Percentiles rank a stretch among this genome's conserved stretches.
These are phyloP conservation scores for Ophioderma brevispina DNA, from an alignment of 35 echinoderm and acorn worm genomes.

Conservation along the genomic window DNA sequence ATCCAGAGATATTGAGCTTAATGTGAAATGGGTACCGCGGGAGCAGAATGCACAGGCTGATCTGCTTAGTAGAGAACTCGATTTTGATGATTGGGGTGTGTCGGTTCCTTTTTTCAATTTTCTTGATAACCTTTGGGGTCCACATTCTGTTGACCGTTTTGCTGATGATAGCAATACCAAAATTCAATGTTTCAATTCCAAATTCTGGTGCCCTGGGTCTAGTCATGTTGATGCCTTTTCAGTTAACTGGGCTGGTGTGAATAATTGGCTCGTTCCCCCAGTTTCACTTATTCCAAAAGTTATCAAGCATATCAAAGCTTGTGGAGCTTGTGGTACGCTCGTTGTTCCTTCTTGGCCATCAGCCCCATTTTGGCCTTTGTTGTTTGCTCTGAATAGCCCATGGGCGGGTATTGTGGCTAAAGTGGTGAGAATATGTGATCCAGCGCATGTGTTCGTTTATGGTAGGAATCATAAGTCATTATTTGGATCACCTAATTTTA, in stretches of 20 bases:
- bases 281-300: neutral
- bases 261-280: slow-evolving; percentile 48
- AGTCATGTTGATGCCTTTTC: slow-evolving; percentile 30
- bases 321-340: slow-evolving; percentile 6
- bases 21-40: slow-evolving; percentile 42
- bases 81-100: slow-evolving; percentile 44
- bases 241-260: slow-evolving; percentile 19
- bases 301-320: slow-evolving; percentile 4
- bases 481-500: neutral
- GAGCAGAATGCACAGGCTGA: slow-evolving; percentile 25
- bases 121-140: slow-evolving; percentile 45
- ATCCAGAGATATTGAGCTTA: slow-evolving; percentile 1
- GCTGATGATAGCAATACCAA: slow-evolving; percentile 31
- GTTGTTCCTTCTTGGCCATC: slow-evolving; percentile 31
- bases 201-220: slow-evolving; percentile 14
- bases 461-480: neutral
- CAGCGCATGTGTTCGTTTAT: neutral
- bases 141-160: slow-evolving; percentile 36
- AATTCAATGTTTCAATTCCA: slow-evolving; percentile 21
- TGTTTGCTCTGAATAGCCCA: neutral
- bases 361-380: slow-evolving; percentile 21
- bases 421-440: neutral
- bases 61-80: slow-evolving; percentile 1
- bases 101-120: neutral
- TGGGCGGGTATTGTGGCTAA: neutral